These are phyloP conservation scores for Malacoraja senta DNA, from an alignment of 2,797 vertebrate genomes.

Conservation along the genomic window DNA sequence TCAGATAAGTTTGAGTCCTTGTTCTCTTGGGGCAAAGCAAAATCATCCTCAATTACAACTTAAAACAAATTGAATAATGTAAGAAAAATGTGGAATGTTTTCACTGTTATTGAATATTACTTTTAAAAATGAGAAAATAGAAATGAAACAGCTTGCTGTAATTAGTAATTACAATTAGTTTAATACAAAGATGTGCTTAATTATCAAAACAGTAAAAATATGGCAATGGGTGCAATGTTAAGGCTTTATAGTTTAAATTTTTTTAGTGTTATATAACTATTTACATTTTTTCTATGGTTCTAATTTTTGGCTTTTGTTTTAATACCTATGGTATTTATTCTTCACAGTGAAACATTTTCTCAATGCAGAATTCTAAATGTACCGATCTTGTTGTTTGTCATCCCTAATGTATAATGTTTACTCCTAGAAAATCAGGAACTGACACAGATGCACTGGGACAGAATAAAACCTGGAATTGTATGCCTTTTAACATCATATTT, in stretches of 20 bases:
- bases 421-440: neutral
- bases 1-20: neutral
- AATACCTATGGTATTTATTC: slow-evolving; percentile 37
- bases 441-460: neutral
- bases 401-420: neutral
- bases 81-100: slow-evolving; percentile 34
- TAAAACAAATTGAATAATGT: slow-evolving; percentile 22
- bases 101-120: neutral
- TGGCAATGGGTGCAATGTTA: slow-evolving; percentile 34
- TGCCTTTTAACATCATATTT: slow-evolving; percentile 12
- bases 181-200: slow-evolving; percentile 29
- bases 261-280: slow-evolving; percentile 29
- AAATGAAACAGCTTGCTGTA: slow-evolving; percentile 36
- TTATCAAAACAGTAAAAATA: slow-evolving; percentile 34
- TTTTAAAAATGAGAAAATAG: neutral
- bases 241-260: slow-evolving; percentile 22
- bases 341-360: slow-evolving; percentile 35
- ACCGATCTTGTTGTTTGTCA: slow-evolving; percentile 34
- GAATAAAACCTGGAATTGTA: slow-evolving; percentile 1
- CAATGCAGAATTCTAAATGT: slow-evolving; percentile 30
- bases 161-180: slow-evolving; percentile 22
- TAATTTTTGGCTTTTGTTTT: slow-evolving; percentile 36
- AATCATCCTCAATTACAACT: neutral
- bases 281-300: slow-evolving; percentile 28
- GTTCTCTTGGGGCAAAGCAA: neutral